Evolutionary conservation across 1,140 invertebrate species (phyloP).

Genomic region (Pogonomyrmex barbatus): DNA sequence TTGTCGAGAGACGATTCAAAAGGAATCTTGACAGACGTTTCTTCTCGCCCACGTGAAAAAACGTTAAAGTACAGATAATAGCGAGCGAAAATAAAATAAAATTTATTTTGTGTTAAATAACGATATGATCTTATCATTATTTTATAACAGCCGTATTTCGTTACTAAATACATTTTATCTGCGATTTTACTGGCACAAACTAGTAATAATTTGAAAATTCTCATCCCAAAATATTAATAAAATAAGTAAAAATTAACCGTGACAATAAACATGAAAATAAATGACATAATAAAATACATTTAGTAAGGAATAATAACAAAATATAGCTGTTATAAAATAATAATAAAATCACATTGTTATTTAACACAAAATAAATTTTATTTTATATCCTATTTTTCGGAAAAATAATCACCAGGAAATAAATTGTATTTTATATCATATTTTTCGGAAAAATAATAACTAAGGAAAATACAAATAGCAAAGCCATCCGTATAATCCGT

Average conservation of each 20-base stretch:
- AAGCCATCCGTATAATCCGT: not conserved
- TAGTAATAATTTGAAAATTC: not conserved
- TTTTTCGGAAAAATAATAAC: not conserved
- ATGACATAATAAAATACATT: not conserved
- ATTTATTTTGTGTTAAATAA: slow-evolving; percentile 16
- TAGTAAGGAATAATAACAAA: not conserved
- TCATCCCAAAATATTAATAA: not conserved
- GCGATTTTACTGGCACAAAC: not conserved
- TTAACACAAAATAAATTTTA: too few species aligned
- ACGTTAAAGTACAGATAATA: slow-evolving; percentile 10
- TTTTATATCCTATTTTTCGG: too few species aligned
- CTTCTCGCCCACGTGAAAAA: slow-evolving; percentile 43
- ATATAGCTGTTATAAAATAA: not conserved
- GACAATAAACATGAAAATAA: not conserved
- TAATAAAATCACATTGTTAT: too few species aligned
- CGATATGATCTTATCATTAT: not conserved
- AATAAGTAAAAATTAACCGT: not conserved
- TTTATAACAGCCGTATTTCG: not conserved
- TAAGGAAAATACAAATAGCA: not conserved
- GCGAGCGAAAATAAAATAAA: not conserved
- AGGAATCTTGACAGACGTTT: slow-evolving; percentile 43
- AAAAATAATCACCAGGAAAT: too few species aligned
- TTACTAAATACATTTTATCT: not conserved
- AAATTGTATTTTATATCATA: too few species aligned
- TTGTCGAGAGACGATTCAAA: not conserved